Evolutionary conservation across 2,797 vertebrate species (phyloP).

Genomic region (Anas bahamensis): DNA sequence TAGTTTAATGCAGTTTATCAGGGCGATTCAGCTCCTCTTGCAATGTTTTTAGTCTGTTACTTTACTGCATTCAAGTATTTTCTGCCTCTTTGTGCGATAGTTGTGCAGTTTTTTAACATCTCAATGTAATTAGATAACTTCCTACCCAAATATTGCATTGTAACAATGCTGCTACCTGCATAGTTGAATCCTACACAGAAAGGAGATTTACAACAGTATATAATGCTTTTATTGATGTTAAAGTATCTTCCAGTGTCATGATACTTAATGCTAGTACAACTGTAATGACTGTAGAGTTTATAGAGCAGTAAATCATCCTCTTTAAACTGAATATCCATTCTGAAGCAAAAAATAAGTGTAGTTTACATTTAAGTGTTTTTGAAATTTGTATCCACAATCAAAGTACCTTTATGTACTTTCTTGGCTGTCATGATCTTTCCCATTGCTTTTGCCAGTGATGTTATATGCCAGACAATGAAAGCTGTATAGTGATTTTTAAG

Average conservation of each 20-base stretch:
- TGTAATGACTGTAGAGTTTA: not conserved
- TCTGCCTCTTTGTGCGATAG: not conserved
- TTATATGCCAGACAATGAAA: not conserved
- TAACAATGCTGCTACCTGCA: not conserved
- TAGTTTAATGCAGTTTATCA: not conserved
- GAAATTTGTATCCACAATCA: not conserved
- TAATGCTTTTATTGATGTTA: not conserved
- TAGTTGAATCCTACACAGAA: not conserved
- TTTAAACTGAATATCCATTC: not conserved
- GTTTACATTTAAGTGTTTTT: not conserved
- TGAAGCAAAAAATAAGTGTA: not conserved
- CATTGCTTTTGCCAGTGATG: not conserved
- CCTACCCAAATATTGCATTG: not conserved
- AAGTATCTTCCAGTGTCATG: not conserved
- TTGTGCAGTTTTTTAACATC: not conserved
- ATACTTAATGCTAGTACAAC: not conserved
- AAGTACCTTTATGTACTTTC: not conserved
- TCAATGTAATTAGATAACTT: not conserved
- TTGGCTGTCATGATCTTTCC: not conserved
- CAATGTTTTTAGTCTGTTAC: not conserved
- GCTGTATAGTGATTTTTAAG: not conserved
- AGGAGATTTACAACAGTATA: not conserved
- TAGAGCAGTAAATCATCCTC: not conserved
- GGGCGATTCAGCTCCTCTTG: not conserved
- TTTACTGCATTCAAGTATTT: not conserved